Percentiles rank a stretch among this genome's conserved stretches.
Conservation (phyloP, 2,797 vertebrate species). For the Dendrocincla fuliginosa region DNA sequence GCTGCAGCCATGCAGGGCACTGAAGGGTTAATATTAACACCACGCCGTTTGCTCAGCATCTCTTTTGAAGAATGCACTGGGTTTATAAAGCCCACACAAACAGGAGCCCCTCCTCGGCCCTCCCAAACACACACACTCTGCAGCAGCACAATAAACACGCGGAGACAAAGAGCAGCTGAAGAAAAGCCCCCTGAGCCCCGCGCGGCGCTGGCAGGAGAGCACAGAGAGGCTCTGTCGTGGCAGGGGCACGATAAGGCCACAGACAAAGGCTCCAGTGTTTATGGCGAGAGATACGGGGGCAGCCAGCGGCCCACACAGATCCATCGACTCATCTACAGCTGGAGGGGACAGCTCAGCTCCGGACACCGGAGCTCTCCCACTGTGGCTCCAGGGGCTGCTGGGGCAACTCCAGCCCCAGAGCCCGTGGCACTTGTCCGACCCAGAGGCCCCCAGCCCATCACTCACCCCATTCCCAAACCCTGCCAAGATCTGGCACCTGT, state of each 20-base stretch:
- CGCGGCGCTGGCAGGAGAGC: conserved; percentile 45
- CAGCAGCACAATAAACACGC: conserved; percentile 34
- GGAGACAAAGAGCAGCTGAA: conserved; percentile 62
- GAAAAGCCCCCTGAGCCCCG: conserved; percentile 65
- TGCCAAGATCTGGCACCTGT: neutral
- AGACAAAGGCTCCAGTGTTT: conserved; percentile 77
- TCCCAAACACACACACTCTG: conserved; percentile 41
- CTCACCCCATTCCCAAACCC: neutral
- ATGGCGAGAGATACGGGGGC: conserved; percentile 59
- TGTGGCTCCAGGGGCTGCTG: neutral
- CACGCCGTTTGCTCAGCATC: conserved; percentile 41
- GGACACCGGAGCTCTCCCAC: neutral
- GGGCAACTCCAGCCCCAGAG: neutral
- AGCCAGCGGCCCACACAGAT: conserved; percentile 59
- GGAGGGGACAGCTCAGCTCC: neutral
- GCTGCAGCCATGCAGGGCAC: neutral
- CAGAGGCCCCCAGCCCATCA: fast-evolving
- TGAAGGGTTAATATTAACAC: conserved; percentile 33
- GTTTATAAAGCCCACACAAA: conserved; percentile 60
- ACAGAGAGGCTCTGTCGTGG: conserved; percentile 72
- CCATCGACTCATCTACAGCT: conserved; percentile 60
- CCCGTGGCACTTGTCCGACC: neutral
- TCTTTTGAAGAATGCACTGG: conserved; percentile 43
- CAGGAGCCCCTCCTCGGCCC: conserved; percentile 33
- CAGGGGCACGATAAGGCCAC: conserved; percentile 45